phyloP scores from a whole-genome alignment of 2,113 vertebrate species.

The Chaenogobius annularis region DNA sequence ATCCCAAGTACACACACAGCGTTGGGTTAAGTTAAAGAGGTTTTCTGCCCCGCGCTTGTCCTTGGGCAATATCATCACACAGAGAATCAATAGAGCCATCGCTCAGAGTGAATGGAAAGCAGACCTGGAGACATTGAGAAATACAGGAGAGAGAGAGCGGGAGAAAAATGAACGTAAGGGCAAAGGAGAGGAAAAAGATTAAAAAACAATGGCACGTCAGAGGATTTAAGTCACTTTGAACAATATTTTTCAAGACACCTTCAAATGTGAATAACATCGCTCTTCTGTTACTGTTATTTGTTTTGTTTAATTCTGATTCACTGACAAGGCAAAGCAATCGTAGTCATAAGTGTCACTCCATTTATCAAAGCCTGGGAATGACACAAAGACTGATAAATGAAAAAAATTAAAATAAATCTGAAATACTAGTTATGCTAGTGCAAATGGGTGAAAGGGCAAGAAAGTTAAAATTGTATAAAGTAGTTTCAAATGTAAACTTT shows the following conservation, averaged over 20 bases:
- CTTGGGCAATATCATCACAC: conserved; percentile 72
- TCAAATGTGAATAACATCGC: not conserved
- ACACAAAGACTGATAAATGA: not conserved
- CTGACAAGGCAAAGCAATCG: not conserved
- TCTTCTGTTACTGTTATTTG: not conserved
- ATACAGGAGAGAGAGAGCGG: conserved; percentile 17
- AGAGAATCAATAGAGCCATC: conserved; percentile 74
- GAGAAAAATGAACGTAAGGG: conserved; percentile 41
- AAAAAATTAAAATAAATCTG: not conserved
- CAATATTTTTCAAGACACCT: conserved; percentile 1
- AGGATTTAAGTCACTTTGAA: not conserved
- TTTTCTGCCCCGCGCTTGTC: conserved; percentile 65
- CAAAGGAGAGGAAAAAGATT: not conserved
- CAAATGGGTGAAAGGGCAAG: no score
- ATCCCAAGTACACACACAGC: conserved; percentile 22
- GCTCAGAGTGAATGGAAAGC: conserved; percentile 58
- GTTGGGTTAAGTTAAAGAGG: conserved; percentile 49
- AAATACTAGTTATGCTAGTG: not conserved
- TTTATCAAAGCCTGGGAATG: not conserved
- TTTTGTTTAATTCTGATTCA: not conserved
- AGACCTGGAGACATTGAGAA: conserved; percentile 46
- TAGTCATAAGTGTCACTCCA: not conserved
- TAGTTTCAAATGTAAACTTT: no score
- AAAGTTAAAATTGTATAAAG: no score
- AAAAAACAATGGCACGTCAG: not conserved